Percentiles rank a stretch among this genome's conserved stretches.
Evolutionary conservation across 2,888 invertebrate genomes (phyloP).

Genomic region (Odontothrips loti): DNA sequence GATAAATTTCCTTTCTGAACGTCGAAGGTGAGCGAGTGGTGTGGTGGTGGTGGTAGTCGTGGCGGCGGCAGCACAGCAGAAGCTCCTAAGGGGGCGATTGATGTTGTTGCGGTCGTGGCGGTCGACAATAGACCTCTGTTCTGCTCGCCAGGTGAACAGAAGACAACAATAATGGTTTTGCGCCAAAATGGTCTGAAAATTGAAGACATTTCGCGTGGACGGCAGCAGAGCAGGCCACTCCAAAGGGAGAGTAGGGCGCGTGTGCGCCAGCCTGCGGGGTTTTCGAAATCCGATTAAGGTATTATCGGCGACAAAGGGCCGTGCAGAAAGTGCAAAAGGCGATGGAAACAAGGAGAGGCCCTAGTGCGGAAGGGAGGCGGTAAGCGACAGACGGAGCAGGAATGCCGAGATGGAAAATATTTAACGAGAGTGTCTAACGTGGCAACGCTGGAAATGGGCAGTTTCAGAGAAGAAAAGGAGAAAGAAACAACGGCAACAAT

Average conservation of each 20-base stretch:
- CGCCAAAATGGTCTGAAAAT: too few species aligned
- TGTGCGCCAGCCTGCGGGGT: not conserved
- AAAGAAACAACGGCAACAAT: constrained; percentile 18
- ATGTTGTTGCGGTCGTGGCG: too few species aligned
- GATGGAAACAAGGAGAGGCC: not conserved
- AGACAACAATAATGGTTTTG: too few species aligned
- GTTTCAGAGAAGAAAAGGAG: not conserved
- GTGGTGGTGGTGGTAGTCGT: not conserved
- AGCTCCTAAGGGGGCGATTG: too few species aligned
- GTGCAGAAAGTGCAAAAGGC: not conserved
- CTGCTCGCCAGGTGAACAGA: too few species aligned
- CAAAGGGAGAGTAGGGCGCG: not conserved
- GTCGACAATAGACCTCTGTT: not conserved
- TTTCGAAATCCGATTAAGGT: constrained; percentile 3
- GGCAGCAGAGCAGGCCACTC: too few species aligned
- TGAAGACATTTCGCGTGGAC: too few species aligned
- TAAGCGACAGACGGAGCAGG: too few species aligned
- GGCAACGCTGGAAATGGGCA: not conserved
- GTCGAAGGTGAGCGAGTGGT: constrained; percentile 18
- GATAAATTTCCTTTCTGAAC: constrained; percentile 3
- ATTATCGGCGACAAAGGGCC: not conserved
- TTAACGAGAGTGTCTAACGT: not conserved
- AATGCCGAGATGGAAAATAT: too few species aligned
- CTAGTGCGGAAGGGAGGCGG: not conserved
- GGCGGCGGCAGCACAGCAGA: too few species aligned